Evolutionary conservation across 1,140 invertebrate genomes (phyloP).

Genomic region (Rhopalosiphum maidis): DNA sequence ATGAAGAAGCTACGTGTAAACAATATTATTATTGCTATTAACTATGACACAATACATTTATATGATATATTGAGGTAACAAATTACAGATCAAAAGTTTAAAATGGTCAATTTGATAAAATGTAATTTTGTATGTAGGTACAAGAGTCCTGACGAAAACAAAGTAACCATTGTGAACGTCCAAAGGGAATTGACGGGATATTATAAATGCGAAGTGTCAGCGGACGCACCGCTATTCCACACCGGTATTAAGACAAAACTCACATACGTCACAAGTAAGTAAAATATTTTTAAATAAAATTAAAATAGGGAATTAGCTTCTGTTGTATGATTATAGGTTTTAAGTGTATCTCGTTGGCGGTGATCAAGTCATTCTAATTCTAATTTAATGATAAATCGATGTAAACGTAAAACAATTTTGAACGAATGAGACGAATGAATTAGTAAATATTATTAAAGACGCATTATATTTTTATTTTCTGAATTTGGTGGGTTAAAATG

Average conservation of each 20-base stretch:
- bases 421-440: background rate
- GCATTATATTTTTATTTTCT: too few relatives aligned
- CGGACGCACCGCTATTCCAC: conserved; percentile 83
- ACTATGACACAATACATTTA: background rate
- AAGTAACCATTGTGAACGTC: conserved; percentile 68
- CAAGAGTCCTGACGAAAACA: conserved; percentile 66
- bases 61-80: background rate
- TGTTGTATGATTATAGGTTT: background rate
- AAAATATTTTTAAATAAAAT: background rate
- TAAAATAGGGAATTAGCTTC: background rate
- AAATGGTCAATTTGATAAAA: background rate
- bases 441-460: background rate
- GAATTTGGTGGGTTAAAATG: too few relatives aligned
- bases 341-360: background rate
- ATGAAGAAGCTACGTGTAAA: too few relatives aligned
- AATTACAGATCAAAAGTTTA: background rate
- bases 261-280: conserved; percentile 56
- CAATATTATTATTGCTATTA: background rate
- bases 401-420: background rate
- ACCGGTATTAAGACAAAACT: conserved; percentile 66
- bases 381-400: background rate
- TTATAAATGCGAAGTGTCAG: conserved; percentile 84
- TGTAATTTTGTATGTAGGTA: conserved; percentile 63
- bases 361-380: background rate
- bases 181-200: conserved; percentile 67